Conservation (phyloP, 2,888 invertebrate species). For the Hipparchia semele region DNA sequence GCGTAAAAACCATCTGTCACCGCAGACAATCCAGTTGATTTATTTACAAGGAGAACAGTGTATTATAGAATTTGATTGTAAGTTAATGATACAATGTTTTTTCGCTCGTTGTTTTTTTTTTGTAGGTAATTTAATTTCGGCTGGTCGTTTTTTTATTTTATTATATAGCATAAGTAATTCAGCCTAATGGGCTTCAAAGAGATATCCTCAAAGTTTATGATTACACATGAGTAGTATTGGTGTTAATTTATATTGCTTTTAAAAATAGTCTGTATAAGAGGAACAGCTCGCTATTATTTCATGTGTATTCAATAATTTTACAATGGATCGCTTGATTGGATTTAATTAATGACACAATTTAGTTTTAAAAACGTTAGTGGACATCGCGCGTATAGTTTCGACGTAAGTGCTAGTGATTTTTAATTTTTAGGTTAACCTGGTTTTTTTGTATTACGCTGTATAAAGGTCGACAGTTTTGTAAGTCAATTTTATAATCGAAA, state of each 20-base stretch:
- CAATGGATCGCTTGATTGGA: slow-evolving; percentile 30
- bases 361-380: slow-evolving; percentile 30
- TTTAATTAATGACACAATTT: slow-evolving; percentile 36
- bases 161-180: slow-evolving; percentile 37
- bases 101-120: slow-evolving; percentile 63
- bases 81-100: slow-evolving; percentile 58
- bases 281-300: slow-evolving; percentile 17
- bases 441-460: slow-evolving; percentile 22
- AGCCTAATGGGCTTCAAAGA: slow-evolving; percentile 22
- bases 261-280: neutral
- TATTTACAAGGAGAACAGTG: slow-evolving; percentile 60
- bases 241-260: slow-evolving; percentile 7
- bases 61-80: slow-evolving; percentile 67
- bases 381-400: slow-evolving; percentile 35
- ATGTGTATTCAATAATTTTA: slow-evolving; percentile 32
- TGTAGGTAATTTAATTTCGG: slow-evolving; percentile 51
- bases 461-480: neutral
- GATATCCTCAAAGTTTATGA: slow-evolving; percentile 21
- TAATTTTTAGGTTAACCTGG: slow-evolving; percentile 24
- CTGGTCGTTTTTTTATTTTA: slow-evolving; percentile 50
- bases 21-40: slow-evolving; percentile 17
- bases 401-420: slow-evolving; percentile 16
- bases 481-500: neutral
- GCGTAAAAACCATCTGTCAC: slow-evolving; percentile 1
- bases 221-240: slow-evolving; percentile 30